A percentile compares a stretch with the other conserved stretches of the same genome.
Evolutionary conservation across 2,888 invertebrate genomes (phyloP).

Genomic region (Parnassius smintheus): DNA sequence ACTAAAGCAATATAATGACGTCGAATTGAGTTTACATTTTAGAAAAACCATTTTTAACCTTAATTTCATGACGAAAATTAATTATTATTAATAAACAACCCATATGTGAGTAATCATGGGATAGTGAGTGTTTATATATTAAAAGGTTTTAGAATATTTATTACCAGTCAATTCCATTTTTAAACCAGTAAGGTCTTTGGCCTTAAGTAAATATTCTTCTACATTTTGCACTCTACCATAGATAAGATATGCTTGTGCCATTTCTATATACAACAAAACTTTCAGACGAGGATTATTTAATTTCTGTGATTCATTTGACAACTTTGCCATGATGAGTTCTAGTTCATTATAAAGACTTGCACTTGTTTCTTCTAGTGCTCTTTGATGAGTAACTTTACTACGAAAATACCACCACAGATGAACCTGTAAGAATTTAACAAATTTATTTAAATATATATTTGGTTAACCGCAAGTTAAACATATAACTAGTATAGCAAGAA

Average conservation of each 20-base stretch:
- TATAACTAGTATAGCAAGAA: too few relatives aligned
- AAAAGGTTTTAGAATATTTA: too few relatives aligned
- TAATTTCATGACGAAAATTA: too few relatives aligned
- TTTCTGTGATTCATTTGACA: constrained; percentile 62
- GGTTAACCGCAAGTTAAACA: too few relatives aligned
- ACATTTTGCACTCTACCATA: constrained; percentile 88
- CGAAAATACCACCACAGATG: constrained; percentile 88
- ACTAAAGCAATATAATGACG: too few relatives aligned
- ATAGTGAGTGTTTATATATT: too few relatives aligned
- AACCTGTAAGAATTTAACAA: constrained; percentile 44
- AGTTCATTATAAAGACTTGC: constrained; percentile 83
- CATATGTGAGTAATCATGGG: too few relatives aligned
- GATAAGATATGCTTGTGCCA: constrained; percentile 85
- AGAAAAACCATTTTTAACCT: too few relatives aligned
- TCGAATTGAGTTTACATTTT: too few relatives aligned
- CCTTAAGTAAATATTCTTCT: constrained; percentile 84
- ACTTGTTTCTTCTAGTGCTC: constrained; percentile 87
- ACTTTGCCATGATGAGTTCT: constrained; percentile 71
- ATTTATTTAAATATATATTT: too few relatives aligned
- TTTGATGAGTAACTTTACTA: constrained; percentile 87
- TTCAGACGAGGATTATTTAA: constrained; percentile 57
- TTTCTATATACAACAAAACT: constrained; percentile 71
- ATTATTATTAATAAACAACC: too few relatives aligned
- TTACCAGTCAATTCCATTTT: constrained; percentile 85
- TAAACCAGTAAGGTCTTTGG: constrained; percentile 84